A percentile compares a stretch with the other conserved stretches of the same genome.
Conservation (phyloP, 2,113 vertebrate species). For the Python bivittatus region DNA sequence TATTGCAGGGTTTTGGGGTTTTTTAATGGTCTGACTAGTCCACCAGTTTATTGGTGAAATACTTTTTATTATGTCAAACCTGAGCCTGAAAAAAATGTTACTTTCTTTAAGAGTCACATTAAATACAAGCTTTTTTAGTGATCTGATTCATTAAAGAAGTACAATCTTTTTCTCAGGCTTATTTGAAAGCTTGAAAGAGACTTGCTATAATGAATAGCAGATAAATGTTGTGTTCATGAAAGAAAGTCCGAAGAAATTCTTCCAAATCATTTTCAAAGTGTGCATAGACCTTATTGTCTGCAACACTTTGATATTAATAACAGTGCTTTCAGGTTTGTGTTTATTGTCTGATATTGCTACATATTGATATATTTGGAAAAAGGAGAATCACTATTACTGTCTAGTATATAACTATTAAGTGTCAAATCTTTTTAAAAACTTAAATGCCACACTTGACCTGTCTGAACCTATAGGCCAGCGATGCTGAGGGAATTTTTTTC, state of each 20-base stretch:
- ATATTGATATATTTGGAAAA: not conserved
- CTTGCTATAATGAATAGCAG: not conserved
- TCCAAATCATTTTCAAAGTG: not conserved
- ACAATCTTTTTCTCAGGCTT: not conserved
- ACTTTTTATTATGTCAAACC: not conserved
- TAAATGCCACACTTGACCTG: not conserved
- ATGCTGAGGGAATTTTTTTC: not conserved
- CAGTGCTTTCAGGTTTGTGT: not conserved
- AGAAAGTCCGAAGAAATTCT: not conserved
- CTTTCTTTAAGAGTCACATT: not conserved
- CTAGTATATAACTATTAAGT: not conserved
- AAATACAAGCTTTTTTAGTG: not conserved
- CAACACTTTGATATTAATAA: not conserved
- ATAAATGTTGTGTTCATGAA: not conserved
- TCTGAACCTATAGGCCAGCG: not conserved
- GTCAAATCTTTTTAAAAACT: not conserved
- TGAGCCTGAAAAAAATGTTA: not conserved
- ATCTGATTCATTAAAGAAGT: not conserved
- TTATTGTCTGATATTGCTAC: not conserved
- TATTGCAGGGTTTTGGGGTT: not conserved
- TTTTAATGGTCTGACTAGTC: not conserved
- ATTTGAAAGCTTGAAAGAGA: not conserved
- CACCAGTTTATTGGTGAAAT: constrained; percentile 1
- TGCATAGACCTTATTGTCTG: not conserved
- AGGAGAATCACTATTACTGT: not conserved